Percentiles rank a stretch among this genome's conserved stretches.
phyloP scores from a whole-genome alignment of 2,888 invertebrate species.

The Orthosia gracilis region DNA sequence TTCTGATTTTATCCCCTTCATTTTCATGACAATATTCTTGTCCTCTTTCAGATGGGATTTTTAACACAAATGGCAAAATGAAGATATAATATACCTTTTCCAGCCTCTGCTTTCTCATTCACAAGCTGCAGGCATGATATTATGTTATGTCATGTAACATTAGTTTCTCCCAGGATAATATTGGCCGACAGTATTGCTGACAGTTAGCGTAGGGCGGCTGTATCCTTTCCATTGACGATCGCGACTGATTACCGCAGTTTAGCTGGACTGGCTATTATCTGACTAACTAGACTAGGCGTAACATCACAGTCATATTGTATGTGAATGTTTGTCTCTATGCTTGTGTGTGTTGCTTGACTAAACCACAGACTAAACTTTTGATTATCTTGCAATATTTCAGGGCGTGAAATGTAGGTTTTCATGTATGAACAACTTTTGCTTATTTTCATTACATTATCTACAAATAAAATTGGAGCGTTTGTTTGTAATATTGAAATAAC shows the following conservation, averaged over 20 bases:
- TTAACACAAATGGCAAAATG: too few species aligned
- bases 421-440: too few species aligned
- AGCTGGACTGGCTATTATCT: slow-evolving; percentile 14
- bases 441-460: too few species aligned
- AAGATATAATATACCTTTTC: too few species aligned
- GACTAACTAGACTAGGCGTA: neutral
- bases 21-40: neutral
- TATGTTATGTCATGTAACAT: neutral
- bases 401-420: neutral
- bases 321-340: neutral
- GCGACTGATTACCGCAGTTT: slow-evolving; percentile 26
- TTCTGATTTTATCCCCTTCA: too few species aligned
- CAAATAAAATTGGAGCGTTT: too few species aligned
- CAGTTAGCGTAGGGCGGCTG: slow-evolving; percentile 16
- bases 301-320: slow-evolving; percentile 6
- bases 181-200: neutral
- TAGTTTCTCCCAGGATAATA: slow-evolving; percentile 2
- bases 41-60: too few species aligned
- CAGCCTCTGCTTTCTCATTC: neutral
- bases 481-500: too few species aligned
- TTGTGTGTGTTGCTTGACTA: neutral
- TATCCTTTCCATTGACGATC: slow-evolving; percentile 23
- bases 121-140: neutral
- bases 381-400: neutral
- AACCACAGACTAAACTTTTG: too few species aligned